These are phyloP conservation scores for Drosophila eugracilis DNA, from an alignment of 1,140 invertebrate species.

Conservation along the genomic window DNA sequence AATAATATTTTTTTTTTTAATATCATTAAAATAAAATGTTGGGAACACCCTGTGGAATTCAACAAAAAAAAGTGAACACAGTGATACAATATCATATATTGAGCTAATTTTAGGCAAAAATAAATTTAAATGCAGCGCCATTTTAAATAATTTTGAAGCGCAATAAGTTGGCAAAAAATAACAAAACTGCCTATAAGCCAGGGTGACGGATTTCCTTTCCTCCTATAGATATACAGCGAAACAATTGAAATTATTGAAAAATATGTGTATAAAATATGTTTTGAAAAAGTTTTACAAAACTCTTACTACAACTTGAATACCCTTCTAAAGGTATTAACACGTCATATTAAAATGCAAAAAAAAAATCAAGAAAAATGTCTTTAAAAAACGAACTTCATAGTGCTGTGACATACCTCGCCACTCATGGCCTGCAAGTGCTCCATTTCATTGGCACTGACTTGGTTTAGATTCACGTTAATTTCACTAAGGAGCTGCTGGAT, in stretches of 20 bases:
- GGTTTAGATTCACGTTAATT: slow-evolving; percentile 65
- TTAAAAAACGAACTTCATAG: neutral
- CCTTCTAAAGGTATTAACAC: neutral
- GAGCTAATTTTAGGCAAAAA: neutral
- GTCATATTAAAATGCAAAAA: neutral
- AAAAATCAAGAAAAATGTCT: too few relatives aligned
- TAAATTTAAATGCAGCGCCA: neutral
- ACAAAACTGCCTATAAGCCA: neutral
- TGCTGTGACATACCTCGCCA: slow-evolving; percentile 56
- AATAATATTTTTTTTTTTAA: too few relatives aligned
- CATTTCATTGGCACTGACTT: slow-evolving; percentile 70
- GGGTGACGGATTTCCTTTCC: too few relatives aligned
- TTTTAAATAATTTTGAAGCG: neutral
- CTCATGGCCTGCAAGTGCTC: slow-evolving; percentile 75
- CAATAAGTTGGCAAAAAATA: neutral
- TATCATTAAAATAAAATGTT: too few relatives aligned
- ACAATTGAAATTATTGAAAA: too few relatives aligned
- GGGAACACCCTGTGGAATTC: too few relatives aligned
- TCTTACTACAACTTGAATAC: neutral
- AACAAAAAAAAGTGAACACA: too few relatives aligned
- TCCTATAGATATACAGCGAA: too few relatives aligned
- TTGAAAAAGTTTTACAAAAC: neutral
- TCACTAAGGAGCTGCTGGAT: slow-evolving; percentile 56
- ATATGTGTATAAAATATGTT: too few relatives aligned
- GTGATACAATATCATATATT: too few relatives aligned